phyloP scores from a whole-genome alignment of 2,888 invertebrate genomes.

The Lepidocyrtoides sp. region DNA sequence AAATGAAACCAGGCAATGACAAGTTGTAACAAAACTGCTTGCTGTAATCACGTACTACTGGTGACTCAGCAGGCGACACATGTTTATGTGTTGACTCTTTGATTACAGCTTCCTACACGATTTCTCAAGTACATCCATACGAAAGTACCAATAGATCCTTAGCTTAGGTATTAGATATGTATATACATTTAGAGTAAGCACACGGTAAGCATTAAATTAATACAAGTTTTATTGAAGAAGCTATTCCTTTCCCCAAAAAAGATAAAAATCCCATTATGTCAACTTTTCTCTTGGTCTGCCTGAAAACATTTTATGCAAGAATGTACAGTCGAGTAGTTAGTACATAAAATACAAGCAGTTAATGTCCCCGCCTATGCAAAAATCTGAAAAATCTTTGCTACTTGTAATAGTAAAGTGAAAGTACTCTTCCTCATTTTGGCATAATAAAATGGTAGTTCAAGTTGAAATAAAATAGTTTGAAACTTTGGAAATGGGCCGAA shows the following conservation, averaged over 20 bases:
- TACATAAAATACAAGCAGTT: too few species aligned
- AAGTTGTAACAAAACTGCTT: not conserved
- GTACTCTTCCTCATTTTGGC: too few species aligned
- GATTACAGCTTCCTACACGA: constrained; percentile 68
- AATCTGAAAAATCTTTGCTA: too few species aligned
- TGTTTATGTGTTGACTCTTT: constrained; percentile 63
- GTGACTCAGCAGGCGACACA: constrained; percentile 27
- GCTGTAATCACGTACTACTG: not conserved
- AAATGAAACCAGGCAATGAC: not conserved
- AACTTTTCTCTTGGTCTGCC: not conserved
- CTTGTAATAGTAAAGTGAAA: too few species aligned
- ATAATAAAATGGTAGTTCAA: too few species aligned
- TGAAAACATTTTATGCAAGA: too few species aligned
- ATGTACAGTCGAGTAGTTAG: too few species aligned
- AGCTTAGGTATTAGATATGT: not conserved
- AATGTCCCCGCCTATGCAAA: too few species aligned
- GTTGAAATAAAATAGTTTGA: too few species aligned
- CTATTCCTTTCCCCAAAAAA: not conserved
- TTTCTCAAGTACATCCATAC: not conserved
- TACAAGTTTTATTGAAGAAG: constrained; percentile 2
- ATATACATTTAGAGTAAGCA: too few species aligned
- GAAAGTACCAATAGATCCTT: not conserved
- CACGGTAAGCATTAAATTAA: not conserved
- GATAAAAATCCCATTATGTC: constrained; percentile 28
- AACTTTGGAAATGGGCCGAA: too few species aligned